Conservation (phyloP, 2,888 invertebrate genomes). For the Muschampia plurimacula region DNA sequence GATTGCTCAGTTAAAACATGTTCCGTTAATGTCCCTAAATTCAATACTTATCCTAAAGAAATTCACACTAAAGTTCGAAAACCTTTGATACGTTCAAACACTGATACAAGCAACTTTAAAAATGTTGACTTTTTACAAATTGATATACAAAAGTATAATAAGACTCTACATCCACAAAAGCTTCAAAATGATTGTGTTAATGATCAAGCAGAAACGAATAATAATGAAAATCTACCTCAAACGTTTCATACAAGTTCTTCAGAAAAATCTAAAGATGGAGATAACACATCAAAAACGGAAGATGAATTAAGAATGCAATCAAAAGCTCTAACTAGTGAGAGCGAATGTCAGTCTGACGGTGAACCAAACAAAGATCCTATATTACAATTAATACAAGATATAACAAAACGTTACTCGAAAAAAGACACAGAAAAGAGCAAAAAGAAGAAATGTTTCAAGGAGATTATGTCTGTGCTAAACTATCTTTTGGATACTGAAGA, state of each 20-base stretch:
- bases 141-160: slow-evolving; percentile 14
- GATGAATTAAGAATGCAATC: slow-evolving; percentile 34
- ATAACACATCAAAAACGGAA: neutral
- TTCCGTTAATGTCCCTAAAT: slow-evolving; percentile 44
- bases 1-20: slow-evolving; percentile 43
- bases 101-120: slow-evolving; percentile 56
- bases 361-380: slow-evolving; percentile 57
- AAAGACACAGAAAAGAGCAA: slow-evolving; percentile 63
- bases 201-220: neutral
- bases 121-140: slow-evolving; percentile 31
- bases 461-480: slow-evolving; percentile 71
- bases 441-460: slow-evolving; percentile 75
- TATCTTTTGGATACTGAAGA: slow-evolving; percentile 78
- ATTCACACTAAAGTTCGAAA: slow-evolving; percentile 52
- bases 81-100: slow-evolving; percentile 60
- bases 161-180: neutral
- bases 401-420: slow-evolving; percentile 77
- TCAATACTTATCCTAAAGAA: slow-evolving; percentile 63
- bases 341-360: slow-evolving; percentile 47
- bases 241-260: slow-evolving; percentile 10
- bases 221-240: neutral
- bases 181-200: neutral
- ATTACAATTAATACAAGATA: slow-evolving; percentile 70
- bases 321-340: slow-evolving; percentile 46
- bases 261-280: neutral